Percentiles rank a stretch among this genome's conserved stretches.
Conservation (phyloP, 92 coral and sea anemone species). For the Hydrozoanthus gracilis region DNA sequence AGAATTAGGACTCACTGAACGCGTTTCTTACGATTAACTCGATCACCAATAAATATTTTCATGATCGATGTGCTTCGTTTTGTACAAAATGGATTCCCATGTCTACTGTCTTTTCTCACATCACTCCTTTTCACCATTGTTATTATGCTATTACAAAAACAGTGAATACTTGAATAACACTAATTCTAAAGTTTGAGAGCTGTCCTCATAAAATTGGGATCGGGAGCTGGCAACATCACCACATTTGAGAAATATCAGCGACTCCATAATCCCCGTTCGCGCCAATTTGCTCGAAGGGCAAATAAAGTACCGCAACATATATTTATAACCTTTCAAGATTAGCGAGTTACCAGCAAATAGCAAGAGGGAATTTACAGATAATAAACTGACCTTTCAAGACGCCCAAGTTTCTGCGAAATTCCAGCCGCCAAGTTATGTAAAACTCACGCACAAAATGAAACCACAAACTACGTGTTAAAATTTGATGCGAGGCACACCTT, state of each 20-base stretch:
- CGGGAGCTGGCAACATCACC: too few species aligned
- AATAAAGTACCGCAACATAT: not conserved
- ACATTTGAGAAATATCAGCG: not conserved
- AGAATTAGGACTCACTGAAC: not conserved
- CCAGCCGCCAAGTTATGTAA: not conserved
- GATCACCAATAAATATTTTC: not conserved
- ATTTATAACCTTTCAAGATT: not conserved
- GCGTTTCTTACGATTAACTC: not conserved
- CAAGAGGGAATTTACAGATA: not conserved
- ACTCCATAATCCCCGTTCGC: not conserved
- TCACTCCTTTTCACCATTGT: not conserved
- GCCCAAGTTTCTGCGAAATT: not conserved
- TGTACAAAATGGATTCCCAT: too few species aligned
- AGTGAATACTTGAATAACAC: not conserved
- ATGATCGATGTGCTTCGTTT: not conserved
- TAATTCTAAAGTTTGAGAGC: too few species aligned
- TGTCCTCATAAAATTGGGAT: too few species aligned
- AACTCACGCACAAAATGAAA: not conserved
- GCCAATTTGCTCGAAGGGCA: not conserved
- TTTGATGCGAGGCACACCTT: slow-evolving; percentile 10
- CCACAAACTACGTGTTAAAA: not conserved
- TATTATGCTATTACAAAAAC: not conserved
- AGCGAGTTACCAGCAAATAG: not conserved
- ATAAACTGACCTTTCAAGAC: slow-evolving; percentile 1
- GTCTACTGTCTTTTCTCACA: too few species aligned